Percentiles rank a stretch among this genome's conserved stretches.
Conservation (phyloP, 2,113 vertebrate genomes). For the Edolisoma coerulescens region DNA sequence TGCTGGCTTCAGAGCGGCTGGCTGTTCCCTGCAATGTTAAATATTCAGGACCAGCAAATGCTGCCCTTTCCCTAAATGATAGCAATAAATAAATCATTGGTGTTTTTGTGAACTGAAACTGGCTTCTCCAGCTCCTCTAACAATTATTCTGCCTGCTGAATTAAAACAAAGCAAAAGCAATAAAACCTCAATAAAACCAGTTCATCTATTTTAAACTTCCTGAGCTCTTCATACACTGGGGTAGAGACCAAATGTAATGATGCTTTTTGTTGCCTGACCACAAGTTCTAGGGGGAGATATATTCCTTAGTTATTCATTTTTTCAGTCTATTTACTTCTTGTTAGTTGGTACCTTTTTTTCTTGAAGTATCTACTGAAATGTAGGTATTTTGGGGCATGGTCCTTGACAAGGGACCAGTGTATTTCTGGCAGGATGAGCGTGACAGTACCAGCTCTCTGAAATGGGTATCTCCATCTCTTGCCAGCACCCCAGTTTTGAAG, state of each 20-base stretch:
- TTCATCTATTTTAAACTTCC: not conserved
- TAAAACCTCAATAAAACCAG: not conserved
- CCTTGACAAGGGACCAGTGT: not conserved
- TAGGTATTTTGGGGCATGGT: not conserved
- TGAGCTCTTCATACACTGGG: not conserved
- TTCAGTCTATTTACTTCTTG: not conserved
- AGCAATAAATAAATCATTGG: conserved; percentile 45
- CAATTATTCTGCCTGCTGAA: not conserved
- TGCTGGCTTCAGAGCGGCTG: not conserved
- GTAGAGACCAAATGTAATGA: not conserved
- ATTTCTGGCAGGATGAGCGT: not conserved
- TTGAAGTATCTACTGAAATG: not conserved
- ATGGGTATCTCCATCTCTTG: not conserved
- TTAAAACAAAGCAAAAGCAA: not conserved
- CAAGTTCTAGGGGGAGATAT: not conserved
- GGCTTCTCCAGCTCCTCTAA: not conserved
- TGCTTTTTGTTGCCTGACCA: not conserved
- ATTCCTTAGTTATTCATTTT: not conserved
- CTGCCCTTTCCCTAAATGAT: conserved; percentile 41
- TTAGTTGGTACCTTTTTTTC: not conserved
- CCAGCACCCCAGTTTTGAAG: not conserved
- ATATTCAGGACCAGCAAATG: conserved; percentile 21
- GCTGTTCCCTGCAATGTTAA: not conserved
- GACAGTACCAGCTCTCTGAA: not conserved
- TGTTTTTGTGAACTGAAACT: conserved; percentile 43